Evolutionary conservation across 2,797 vertebrate species (phyloP), one percentile per base, ranked within the genome.

Genomic region (Lacerta viridis): DNA sequence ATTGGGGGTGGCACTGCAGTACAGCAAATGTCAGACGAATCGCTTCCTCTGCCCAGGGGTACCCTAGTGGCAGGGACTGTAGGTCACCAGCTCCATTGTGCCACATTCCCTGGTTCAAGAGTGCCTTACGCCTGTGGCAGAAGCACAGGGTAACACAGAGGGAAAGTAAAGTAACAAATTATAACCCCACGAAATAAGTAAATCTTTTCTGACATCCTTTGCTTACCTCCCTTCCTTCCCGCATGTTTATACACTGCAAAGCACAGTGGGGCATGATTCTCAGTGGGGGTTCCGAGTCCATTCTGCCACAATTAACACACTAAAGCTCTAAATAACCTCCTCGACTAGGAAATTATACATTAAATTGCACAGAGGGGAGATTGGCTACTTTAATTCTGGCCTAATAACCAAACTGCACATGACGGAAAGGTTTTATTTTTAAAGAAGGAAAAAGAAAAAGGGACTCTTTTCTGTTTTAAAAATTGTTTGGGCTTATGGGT

Each of bases 341-440:
- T 59, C 61, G 17, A 78, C 64, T 59, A 83, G 61, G 43, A 83
- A 83, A 88, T 78, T 77, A 69, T 43, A 87, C 74, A 78, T 68
- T 88, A 17, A 68, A 68, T 83, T 69, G 33, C 81, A 55, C 64
- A 83, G 81, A 84, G 75, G 64, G 27, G 33, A 88, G 68, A 41
- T 41, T 69, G 83, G 74, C 33, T 69, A 69, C 33, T 68, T 55
- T 68, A 15, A 83, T 83, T 88, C 18, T 71, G 74, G 36, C 66
- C 64, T 78, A 84, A 41, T 83, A 84, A 61, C 36, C 59, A 64
- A 75, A 64, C 55, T 59, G 33, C 81, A 83, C 7, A 64, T 7
- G 43, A 78, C 78, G 69, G 61, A 3, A 66, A 83, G 36, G n/a
- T 46, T 46, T 64, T 43, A 23, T 85, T 39, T 50, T 36, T 46